Percentiles rank a stretch among this genome's conserved stretches.
Conservation (phyloP, 2,113 vertebrate species). For the Poicephalus meyeri region DNA sequence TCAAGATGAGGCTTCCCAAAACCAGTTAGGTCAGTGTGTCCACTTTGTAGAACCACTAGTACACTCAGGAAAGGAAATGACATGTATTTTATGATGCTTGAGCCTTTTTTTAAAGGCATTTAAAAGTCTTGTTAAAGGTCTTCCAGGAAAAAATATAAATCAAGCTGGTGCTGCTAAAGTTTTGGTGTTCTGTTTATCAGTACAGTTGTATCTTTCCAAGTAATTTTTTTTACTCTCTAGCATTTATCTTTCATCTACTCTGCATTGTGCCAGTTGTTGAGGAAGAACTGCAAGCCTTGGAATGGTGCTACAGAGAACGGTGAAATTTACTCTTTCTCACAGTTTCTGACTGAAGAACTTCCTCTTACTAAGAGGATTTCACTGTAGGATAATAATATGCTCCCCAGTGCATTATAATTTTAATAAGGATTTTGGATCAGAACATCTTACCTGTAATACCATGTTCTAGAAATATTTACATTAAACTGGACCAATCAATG, state of each 20-base stretch:
- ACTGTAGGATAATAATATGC: background rate
- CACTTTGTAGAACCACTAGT: background rate
- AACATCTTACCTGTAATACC: background rate
- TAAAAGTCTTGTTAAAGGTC: background rate
- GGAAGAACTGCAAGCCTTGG: background rate
- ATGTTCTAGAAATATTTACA: background rate
- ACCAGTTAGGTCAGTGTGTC: background rate
- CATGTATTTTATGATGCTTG: background rate
- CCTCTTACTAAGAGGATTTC: background rate
- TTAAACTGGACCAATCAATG: background rate
- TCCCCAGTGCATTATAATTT: background rate
- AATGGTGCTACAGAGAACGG: background rate
- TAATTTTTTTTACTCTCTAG: background rate
- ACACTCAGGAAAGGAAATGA: background rate
- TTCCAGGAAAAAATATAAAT: background rate
- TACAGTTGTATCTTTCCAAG: background rate
- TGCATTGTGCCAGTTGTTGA: background rate
- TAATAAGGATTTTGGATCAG: background rate
- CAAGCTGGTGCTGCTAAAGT: background rate
- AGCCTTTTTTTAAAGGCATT: background rate
- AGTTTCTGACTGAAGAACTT: background rate
- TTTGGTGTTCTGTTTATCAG: background rate
- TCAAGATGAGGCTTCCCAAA: background rate
- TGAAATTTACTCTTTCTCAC: background rate
- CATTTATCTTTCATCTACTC: background rate